phyloP scores from a whole-genome alignment of 35 echinoderm and acorn worm genomes.

The Stichopus chloronotus region DNA sequence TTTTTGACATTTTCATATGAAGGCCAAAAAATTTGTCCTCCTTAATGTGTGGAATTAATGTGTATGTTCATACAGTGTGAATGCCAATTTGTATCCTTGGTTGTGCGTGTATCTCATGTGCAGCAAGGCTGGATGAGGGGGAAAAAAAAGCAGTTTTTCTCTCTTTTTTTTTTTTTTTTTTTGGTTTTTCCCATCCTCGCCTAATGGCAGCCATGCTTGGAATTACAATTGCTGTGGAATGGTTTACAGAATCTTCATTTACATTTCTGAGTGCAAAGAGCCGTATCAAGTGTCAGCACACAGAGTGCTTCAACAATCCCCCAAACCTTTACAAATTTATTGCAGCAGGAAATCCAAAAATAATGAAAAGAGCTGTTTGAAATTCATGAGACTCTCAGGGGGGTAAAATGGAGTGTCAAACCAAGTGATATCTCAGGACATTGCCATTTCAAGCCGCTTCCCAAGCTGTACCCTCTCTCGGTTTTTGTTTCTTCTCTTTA shows the following conservation, averaged over 20 bases:
- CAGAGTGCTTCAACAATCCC: background rate
- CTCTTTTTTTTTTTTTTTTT: background rate
- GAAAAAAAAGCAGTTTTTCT: background rate
- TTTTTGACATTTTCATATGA: background rate
- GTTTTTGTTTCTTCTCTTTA: background rate
- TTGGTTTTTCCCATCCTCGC: background rate
- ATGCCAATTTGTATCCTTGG: background rate
- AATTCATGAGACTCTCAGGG: conserved; percentile 44
- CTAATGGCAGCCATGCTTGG: background rate
- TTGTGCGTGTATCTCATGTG: background rate
- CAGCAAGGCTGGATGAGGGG: background rate
- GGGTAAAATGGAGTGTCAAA: conserved; percentile 23
- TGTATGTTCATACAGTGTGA: background rate
- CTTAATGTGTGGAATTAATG: background rate
- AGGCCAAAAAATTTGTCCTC: background rate
- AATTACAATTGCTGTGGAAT: background rate
- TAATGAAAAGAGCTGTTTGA: conserved; percentile 33
- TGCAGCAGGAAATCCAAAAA: conserved; percentile 25
- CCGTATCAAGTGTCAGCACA: conserved; percentile 12
- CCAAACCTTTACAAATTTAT: conserved; percentile 37
- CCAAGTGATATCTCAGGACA: conserved; percentile 10
- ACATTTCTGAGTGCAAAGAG: conserved; percentile 27
- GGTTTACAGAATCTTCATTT: conserved; percentile 17
- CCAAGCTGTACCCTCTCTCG: background rate
- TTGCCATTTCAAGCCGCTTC: background rate